Evolutionary conservation across 2,797 vertebrate species (phyloP), one percentile per base, ranked within the genome.

Genomic region (Catharus ustulatus): DNA sequence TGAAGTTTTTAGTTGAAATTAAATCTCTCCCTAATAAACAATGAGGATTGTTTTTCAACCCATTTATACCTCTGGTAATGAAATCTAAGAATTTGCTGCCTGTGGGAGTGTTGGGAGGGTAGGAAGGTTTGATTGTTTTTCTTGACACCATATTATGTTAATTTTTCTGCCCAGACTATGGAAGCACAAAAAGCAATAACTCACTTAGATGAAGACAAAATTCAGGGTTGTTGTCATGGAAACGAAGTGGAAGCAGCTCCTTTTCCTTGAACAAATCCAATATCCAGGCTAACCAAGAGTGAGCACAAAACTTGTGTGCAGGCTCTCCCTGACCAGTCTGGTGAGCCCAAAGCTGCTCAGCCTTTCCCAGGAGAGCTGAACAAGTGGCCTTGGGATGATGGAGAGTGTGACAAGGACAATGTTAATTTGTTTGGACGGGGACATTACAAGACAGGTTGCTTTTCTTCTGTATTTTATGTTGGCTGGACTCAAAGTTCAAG

Each of bases 201-300:
- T 97, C 90, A 76, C 93, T 97, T 96, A 94, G 69, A 91, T 90
- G 96, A 97, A 94, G 93, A 95, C 87, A 93, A 96, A 97, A 97
- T 94, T 97, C 91, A 63, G 93, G 72, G 91, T 62, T 86, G 97
- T 98, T 98, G 98, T 97, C 98, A 98, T 97, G 95, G 98, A 97
- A 98, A 98, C 97, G 0, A 91, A 89, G 96, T 87, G 86, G 87
- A 89, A 97, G 94, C 95, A 97, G 96, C 97, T 96, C 85, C 91
- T 96, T 87, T 96, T 94, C 87, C 86, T 84, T 84, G 77, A 90
- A 77, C 96, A 96, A 97, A 98, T 96, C 96, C 91, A 96, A 84
- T 78, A 95, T 88, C 66, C 87, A 79, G 86, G 11, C 75, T 96
- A 92, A 91, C 36, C 92, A 92, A 96, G 86, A 91, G 30, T 68